These are phyloP conservation scores for Synodontis membranacea DNA, from an alignment of 2,113 vertebrate genomes.

Conservation along the genomic window DNA sequence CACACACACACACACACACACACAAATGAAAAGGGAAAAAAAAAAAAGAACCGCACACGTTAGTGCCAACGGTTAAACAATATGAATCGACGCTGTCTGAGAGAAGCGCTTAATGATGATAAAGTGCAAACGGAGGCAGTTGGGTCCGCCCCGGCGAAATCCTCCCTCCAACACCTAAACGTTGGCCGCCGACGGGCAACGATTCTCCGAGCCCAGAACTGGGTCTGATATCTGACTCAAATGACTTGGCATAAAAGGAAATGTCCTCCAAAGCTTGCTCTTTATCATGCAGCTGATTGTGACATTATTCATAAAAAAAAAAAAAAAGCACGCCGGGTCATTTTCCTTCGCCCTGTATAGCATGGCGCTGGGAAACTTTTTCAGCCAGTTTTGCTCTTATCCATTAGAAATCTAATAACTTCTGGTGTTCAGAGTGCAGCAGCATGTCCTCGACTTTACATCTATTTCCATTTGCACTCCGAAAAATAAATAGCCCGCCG, in stretches of 20 bases:
- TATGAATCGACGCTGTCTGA: conserved; percentile 43
- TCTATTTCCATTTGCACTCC: conserved; percentile 25
- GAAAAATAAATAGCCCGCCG: conserved; percentile 17
- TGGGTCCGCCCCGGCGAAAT: not conserved
- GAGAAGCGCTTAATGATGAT: conserved; percentile 40
- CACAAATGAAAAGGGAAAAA: not conserved
- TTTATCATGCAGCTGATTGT: not conserved
- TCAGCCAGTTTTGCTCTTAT: not conserved
- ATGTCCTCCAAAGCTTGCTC: not conserved
- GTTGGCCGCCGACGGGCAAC: not conserved
- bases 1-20: not conserved
- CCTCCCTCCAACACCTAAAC: not conserved
- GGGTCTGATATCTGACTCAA: conserved; percentile 12
- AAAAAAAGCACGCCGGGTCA: not conserved
- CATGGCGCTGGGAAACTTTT: not conserved
- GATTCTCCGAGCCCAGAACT: not conserved
- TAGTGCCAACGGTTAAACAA: conserved; percentile 44
- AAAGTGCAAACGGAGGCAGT: conserved; percentile 14
- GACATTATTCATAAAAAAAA: conserved; percentile 14
- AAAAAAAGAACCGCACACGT: not conserved
- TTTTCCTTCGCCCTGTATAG: not conserved
- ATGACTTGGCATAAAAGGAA: not conserved
- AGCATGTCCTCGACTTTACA: conserved; percentile 12
- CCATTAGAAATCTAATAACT: not conserved
- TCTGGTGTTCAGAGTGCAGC: not conserved